Evolutionary conservation across 2,797 vertebrate species (phyloP), one percentile per base, ranked within the genome.

Genomic region (Macrochelys suwanniensis): DNA sequence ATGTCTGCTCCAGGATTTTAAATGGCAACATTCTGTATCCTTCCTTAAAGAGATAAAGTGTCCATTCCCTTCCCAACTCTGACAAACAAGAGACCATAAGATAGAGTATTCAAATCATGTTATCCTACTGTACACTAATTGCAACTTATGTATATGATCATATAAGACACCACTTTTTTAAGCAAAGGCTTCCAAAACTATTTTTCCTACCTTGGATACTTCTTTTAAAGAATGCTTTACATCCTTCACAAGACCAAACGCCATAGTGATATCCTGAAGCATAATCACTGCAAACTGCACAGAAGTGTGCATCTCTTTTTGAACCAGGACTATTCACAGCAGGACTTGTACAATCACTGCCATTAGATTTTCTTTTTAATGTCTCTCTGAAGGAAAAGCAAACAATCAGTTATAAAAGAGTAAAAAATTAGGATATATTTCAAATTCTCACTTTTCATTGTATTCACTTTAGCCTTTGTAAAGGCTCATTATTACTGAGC

Each of bases 221-320:
- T 97, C 99, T 99, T 98, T 99, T 99, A 97, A 99, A 99, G 97
- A 99, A 99, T 33, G 99, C 99, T 97, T 99, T 99, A 91, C 99
- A 99, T 31, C 99, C 99, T 98, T 99, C 99, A 57, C 99, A 99
- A 0, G 99, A 99, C 99, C 99, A 99, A 82, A 99, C 99, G 0
- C 99, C 99, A 1, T 99, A 99, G 98, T 99, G 99, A 97, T 99
- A 99, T 42, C 99, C 99, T 0, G 99, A 99, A 17, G 99, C 99
- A 2, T 99, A 99, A 96, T 99, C 99, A 4, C 99, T 99, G 97
- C 99, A 99, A 92, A 99, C 99, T 0, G 99, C 99, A 28, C 99
- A 99, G 98, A 98, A 99, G 96, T 99, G 99, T 78, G 99, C 98
- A 89, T 99, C 99, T 10, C 98, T 97, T 97, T 99, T 99, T 4